Evolutionary conservation across 2,113 vertebrate species (phyloP).

Genomic region (Penelope pileata): DNA sequence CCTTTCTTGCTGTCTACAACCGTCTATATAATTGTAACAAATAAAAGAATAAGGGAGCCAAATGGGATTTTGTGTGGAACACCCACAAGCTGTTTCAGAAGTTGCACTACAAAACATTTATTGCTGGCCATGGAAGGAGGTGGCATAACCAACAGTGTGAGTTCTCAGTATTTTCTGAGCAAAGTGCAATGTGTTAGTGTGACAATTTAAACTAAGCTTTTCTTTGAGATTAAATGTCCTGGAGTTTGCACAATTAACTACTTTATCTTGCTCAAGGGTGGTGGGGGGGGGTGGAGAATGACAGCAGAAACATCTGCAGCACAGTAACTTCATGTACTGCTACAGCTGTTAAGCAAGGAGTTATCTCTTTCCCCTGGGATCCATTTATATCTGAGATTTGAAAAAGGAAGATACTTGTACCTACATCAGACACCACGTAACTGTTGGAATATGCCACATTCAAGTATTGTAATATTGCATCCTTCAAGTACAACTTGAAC

Average conservation of each 20-base stretch:
- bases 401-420: not conserved
- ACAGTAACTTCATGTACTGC: not conserved
- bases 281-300: not conserved
- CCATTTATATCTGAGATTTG: not conserved
- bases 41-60: not conserved
- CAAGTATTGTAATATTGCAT: not conserved
- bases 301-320: not conserved
- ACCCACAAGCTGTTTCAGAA: not conserved
- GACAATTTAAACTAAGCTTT: not conserved
- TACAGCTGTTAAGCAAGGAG: not conserved
- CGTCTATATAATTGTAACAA: not conserved
- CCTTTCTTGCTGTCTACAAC: not conserved
- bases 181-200: not conserved
- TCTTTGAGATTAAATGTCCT: not conserved
- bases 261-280: not conserved
- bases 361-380: not conserved
- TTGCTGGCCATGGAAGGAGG: not conserved
- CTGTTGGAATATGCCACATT: fast-evolving
- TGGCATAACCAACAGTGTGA: not conserved
- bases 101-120: not conserved
- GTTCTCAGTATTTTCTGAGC: not conserved
- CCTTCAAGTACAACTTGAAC: not conserved
- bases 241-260: not conserved
- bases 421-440: not conserved
- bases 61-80: not conserved